Percentiles rank a stretch among this genome's conserved stretches.
Conservation (phyloP, 2,113 vertebrate species). For the Bubo blakistoni region DNA sequence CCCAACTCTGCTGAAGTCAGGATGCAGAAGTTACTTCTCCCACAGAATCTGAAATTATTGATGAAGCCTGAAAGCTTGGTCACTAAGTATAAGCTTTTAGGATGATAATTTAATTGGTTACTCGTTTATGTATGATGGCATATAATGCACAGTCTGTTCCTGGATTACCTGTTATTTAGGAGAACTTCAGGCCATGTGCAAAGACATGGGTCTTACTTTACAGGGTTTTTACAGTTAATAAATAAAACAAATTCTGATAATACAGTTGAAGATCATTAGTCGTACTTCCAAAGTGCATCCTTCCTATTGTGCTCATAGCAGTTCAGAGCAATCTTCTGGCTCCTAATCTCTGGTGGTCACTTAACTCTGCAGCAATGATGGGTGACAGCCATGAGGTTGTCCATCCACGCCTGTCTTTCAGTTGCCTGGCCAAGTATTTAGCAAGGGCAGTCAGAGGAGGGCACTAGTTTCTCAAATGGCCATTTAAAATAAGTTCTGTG, state of each 20-base stretch:
- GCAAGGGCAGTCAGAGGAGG: neutral
- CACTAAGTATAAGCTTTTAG: neutral
- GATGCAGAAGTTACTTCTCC: neutral
- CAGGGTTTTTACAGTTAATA: neutral
- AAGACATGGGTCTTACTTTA: neutral
- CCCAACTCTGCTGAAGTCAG: neutral
- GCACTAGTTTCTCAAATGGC: neutral
- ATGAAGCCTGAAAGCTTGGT: neutral
- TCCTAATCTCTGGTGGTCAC: neutral
- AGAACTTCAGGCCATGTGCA: neutral
- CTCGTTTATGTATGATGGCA: neutral
- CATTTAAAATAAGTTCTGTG: neutral
- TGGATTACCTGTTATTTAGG: neutral
- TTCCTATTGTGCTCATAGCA: neutral
- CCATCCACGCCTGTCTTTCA: neutral
- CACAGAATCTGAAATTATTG: neutral
- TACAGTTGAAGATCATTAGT: neutral
- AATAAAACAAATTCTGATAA: neutral
- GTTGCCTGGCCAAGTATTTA: neutral
- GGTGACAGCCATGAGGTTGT: neutral
- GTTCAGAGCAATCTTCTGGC: neutral
- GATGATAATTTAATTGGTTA: neutral
- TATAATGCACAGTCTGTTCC: neutral
- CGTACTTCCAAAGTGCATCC: neutral
- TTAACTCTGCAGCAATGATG: neutral